Base-by-base conservation (phyloP, 1,140 invertebrate genomes). In the Babylonia areolata region DNA sequence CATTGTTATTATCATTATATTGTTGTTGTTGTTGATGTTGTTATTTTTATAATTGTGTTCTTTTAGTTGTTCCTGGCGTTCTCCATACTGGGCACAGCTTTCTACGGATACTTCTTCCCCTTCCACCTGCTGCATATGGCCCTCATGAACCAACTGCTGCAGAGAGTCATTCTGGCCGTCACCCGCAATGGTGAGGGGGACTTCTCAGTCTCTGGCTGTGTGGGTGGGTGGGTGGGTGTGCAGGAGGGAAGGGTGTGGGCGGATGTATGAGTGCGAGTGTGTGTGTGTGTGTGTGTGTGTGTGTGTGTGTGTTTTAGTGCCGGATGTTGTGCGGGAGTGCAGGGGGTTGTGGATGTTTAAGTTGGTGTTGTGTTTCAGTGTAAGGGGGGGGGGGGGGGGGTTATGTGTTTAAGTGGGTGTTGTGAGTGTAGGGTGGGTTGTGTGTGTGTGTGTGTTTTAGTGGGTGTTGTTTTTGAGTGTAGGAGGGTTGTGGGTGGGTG, bases 41-140 rank as follows among this genome's bases (percentile, higher is more conserved):
- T n/a, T n/a, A n/a, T n/a, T n/a, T n/a, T n/a, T n/a, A n/a, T n/a
- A n/a, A n/a, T n/a, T n/a, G n/a, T n/a, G n/a, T 83, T 54, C 40
- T 82, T 89, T 91, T 87, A 93, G 93, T 12, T 86, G 23, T 92
- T 94, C 81, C 84, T 94, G 15, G 88, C 77, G 0, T 90, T 88
- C 51, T 94, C 93, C 2, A 83, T 92, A 3, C 81, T 90, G 23
- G 93, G 93, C 15, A 93, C 93, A 9, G 82, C 90, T 9, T 92
- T 91, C 81, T 87, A 91, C 85, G 93, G 91, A 0, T 94, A 94
- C 81, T 93, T 93, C 89, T 94, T 94, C 87, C 89, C 93, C 35
- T 92, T 94, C 86, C 93, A 94, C 75, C 88, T 94, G 20, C 88
- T 94, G 11, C 90, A 94, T 85, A 90, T 94, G 35, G 90, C 89